phyloP scores from a whole-genome alignment of 1,140 invertebrate species.

The Lysiphlebus fabarum region DNA sequence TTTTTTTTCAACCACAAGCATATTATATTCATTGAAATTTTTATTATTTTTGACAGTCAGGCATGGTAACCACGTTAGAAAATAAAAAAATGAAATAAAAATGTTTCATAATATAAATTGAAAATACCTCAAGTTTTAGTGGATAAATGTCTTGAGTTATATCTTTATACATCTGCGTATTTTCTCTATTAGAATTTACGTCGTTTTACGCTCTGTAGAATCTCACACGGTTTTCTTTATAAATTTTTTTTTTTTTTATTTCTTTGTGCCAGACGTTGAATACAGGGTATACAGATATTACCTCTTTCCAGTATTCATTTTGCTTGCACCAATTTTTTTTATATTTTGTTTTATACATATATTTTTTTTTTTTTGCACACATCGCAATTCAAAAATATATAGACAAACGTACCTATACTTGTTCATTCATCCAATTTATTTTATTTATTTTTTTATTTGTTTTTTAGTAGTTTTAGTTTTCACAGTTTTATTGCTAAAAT shows the following conservation, averaged over 20 bases:
- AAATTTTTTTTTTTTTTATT: conserved; percentile 11
- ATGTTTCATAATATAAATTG: neutral
- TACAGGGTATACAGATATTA: conserved; percentile 10
- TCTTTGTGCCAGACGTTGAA: too few species aligned
- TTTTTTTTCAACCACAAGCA: too few species aligned
- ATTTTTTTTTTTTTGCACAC: neutral
- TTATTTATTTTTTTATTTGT: conserved; percentile 12
- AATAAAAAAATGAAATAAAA: neutral
- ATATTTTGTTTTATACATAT: neutral
- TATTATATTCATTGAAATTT: too few species aligned
- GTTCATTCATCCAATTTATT: neutral
- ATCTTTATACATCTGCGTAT: conserved; percentile 13
- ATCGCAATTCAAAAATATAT: too few species aligned
- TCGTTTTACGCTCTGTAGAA: conserved; percentile 25
- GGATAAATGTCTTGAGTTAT: neutral
- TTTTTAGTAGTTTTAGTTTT: conserved; percentile 21
- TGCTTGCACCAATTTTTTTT: neutral
- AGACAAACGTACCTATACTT: too few species aligned
- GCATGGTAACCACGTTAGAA: too few species aligned
- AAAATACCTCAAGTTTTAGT: neutral
- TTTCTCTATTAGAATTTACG: conserved; percentile 27
- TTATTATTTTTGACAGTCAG: too few species aligned
- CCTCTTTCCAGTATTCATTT: neutral
- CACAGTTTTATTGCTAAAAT: conserved; percentile 6
- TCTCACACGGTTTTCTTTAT: conserved; percentile 19